Percentiles rank a stretch among this genome's conserved stretches.
phyloP scores from a whole-genome alignment of 1,140 invertebrate species.

The Eufriesea mexicana region DNA sequence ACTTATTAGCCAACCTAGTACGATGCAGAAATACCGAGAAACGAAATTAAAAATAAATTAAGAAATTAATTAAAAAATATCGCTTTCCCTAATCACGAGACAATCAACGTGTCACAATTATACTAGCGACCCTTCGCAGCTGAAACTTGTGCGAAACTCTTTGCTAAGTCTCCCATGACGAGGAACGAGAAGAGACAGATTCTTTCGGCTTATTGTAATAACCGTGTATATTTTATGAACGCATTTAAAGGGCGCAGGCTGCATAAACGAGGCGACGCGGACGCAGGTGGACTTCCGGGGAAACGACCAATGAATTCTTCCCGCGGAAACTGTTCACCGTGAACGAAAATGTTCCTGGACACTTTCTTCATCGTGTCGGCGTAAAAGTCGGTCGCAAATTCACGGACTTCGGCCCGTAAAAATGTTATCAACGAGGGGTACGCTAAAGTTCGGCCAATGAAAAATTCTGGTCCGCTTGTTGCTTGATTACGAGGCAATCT shows the following conservation, averaged over 20 bases:
- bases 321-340: constrained; percentile 54
- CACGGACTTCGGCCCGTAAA: constrained; percentile 29
- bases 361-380: constrained; percentile 50
- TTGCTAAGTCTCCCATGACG: background rate
- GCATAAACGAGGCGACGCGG: constrained; percentile 57
- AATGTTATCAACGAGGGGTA: constrained; percentile 14
- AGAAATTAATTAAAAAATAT: too few relatives aligned
- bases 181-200: constrained; percentile 49
- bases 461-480: background rate
- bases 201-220: constrained; percentile 57
- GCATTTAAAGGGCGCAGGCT: constrained; percentile 54
- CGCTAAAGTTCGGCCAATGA: constrained; percentile 11
- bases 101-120: background rate
- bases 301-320: constrained; percentile 68
- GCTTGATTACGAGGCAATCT: too few relatives aligned
- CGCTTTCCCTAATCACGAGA: too few relatives aligned
- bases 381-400: constrained; percentile 50
- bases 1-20: too few relatives aligned
- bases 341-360: constrained; percentile 50
- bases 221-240: constrained; percentile 59
- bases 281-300: constrained; percentile 63
- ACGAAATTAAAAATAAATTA: too few relatives aligned
- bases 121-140: too few relatives aligned
- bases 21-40: too few relatives aligned
- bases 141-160: background rate